These are phyloP conservation scores for Calliopsis andreniformis DNA, from an alignment of 1,140 invertebrate genomes.

Conservation along the genomic window DNA sequence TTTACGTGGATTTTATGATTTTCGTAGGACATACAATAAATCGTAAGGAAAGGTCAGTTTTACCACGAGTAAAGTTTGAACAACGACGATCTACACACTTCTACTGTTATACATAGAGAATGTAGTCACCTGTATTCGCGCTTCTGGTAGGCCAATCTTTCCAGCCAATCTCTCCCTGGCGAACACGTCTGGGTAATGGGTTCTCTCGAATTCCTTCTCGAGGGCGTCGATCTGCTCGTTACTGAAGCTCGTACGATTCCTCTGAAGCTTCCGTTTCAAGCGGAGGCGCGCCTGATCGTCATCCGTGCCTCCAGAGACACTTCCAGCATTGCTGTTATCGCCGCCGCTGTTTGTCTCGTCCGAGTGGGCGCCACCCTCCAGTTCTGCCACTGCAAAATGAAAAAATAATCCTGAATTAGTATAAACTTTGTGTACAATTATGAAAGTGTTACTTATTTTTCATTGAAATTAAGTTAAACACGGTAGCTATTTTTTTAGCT, in stretches of 20 bases:
- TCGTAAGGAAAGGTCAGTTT: too few relatives aligned
- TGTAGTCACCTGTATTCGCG: conserved; percentile 94
- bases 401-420: neutral
- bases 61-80: neutral
- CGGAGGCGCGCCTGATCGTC: conserved; percentile 93
- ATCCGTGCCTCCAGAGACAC: conserved; percentile 85
- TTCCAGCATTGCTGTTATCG: conserved; percentile 91
- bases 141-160: conserved; percentile 98
- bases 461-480: too few relatives aligned
- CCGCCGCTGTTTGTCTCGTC: conserved; percentile 90
- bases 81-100: too few relatives aligned
- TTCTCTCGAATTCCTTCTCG: conserved; percentile 97
- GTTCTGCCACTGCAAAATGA: conserved; percentile 75
- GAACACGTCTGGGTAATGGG: conserved; percentile 97
- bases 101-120: conserved; percentile 13
- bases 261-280: conserved; percentile 97
- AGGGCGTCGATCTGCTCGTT: conserved; percentile 99
- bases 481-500: too few relatives aligned
- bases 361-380: conserved; percentile 85
- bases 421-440: neutral
- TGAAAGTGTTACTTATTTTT: too few relatives aligned
- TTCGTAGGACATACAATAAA: too few relatives aligned
- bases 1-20: too few relatives aligned
- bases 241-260: conserved; percentile 99
- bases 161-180: conserved; percentile 96